Evolutionary conservation across 1,140 invertebrate species (phyloP).

Genomic region (Samia ricini): DNA sequence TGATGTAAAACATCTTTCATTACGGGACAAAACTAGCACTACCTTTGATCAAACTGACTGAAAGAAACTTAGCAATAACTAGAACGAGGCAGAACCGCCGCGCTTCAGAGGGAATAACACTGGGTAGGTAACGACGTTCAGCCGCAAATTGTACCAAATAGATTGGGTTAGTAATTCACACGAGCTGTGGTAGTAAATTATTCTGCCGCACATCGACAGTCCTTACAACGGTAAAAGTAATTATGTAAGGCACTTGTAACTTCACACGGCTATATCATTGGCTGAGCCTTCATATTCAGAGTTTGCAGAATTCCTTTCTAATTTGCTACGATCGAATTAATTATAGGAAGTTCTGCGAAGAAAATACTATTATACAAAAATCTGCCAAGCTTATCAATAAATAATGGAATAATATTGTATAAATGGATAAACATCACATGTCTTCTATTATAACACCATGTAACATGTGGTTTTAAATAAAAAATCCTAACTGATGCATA

Average conservation of each 20-base stretch:
- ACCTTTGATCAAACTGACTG: too few relatives aligned
- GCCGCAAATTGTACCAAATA: conserved; percentile 19
- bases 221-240: conserved; percentile 12
- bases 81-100: not conserved
- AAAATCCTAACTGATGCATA: too few relatives aligned
- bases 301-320: not conserved
- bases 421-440: not conserved
- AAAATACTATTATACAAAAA: not conserved
- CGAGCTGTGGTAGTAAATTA: conserved; percentile 23
- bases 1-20: too few relatives aligned
- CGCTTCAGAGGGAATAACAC: conserved; percentile 4
- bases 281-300: not conserved
- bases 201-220: conserved; percentile 22
- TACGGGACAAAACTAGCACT: too few relatives aligned
- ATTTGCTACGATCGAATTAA: not conserved
- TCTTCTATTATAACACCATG: not conserved
- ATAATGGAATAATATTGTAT: not conserved
- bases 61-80: not conserved
- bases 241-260: conserved; percentile 18
- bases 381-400: not conserved
- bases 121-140: not conserved
- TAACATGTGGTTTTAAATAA: not conserved
- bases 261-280: conserved; percentile 5
- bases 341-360: not conserved
- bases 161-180: conserved; percentile 23